Percentiles rank a stretch among this genome's conserved stretches.
Conservation (phyloP, 2,113 vertebrate species). For the Equus quagga region DNA sequence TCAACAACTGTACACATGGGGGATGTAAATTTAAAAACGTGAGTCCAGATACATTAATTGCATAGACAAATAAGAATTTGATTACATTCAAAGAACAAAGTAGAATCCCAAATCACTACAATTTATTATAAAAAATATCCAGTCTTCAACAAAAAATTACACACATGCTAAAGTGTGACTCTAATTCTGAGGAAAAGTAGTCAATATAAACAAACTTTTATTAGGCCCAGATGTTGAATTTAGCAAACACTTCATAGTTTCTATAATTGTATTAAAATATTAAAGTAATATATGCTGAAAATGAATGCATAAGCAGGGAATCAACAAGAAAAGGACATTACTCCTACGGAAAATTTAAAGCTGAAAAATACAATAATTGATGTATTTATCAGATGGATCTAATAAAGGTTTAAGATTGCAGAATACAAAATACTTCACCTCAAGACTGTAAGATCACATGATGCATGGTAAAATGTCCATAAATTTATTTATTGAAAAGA, state of each 20-base stretch:
- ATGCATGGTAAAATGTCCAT: not conserved
- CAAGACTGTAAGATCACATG: not conserved
- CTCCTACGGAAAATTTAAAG: not conserved
- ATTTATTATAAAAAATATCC: not conserved
- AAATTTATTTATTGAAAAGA: not conserved
- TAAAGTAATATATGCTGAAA: not conserved
- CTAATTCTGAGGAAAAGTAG: not conserved
- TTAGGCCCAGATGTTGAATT: not conserved
- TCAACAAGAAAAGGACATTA: not conserved
- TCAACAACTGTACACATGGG: not conserved
- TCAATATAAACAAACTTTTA: not conserved
- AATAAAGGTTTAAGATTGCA: not conserved
- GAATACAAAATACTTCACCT: not conserved
- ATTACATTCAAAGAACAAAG: not conserved
- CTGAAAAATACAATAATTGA: not conserved
- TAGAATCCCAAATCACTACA: not conserved
- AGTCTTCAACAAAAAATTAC: not conserved
- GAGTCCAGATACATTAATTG: not conserved
- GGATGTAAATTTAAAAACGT: not conserved
- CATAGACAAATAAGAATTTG: not conserved
- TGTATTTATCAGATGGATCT: not conserved
- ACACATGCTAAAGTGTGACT: not conserved
- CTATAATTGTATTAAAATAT: not conserved
- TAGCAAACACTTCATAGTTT: not conserved
- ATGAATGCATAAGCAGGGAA: not conserved